Percentiles rank a stretch among this genome's conserved stretches.
Conservation (phyloP, 2,113 vertebrate species). For the Origma solitaria region DNA sequence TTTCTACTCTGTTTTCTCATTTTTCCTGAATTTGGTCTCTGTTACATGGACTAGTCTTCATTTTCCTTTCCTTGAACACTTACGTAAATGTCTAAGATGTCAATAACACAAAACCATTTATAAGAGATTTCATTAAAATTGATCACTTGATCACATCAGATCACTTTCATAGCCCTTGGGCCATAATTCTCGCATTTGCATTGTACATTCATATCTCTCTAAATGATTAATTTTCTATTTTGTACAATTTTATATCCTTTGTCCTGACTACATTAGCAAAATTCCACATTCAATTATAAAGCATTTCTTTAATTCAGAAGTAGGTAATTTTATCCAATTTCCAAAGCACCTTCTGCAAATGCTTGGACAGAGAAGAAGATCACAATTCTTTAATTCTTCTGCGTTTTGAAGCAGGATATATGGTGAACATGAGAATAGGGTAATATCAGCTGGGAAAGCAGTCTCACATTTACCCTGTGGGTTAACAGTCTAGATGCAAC, state of each 20-base stretch:
- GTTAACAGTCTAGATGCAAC: neutral
- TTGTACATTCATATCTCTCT: neutral
- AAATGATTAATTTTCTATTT: neutral
- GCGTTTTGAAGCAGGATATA: neutral
- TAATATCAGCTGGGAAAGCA: conserved; percentile 5
- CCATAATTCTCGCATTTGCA: neutral
- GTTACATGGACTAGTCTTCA: neutral
- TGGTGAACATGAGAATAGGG: neutral
- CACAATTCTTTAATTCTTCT: conserved; percentile 31
- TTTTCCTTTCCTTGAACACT: neutral
- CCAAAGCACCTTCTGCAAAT: neutral
- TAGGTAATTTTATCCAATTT: conserved; percentile 29
- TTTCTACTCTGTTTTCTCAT: neutral
- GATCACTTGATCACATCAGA: too few species aligned
- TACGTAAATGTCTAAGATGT: neutral
- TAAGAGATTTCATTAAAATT: neutral
- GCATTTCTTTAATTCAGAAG: conserved; percentile 24
- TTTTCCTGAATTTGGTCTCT: neutral
- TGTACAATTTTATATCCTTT: neutral
- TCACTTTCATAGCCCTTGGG: neutral
- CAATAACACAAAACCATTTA: neutral
- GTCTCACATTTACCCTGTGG: neutral
- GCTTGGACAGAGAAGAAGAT: neutral
- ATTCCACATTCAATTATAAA: conserved; percentile 22
- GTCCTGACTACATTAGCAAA: neutral